These are phyloP conservation scores for Carabus problematicus DNA, from an alignment of 2,888 invertebrate genomes.

Conservation along the genomic window DNA sequence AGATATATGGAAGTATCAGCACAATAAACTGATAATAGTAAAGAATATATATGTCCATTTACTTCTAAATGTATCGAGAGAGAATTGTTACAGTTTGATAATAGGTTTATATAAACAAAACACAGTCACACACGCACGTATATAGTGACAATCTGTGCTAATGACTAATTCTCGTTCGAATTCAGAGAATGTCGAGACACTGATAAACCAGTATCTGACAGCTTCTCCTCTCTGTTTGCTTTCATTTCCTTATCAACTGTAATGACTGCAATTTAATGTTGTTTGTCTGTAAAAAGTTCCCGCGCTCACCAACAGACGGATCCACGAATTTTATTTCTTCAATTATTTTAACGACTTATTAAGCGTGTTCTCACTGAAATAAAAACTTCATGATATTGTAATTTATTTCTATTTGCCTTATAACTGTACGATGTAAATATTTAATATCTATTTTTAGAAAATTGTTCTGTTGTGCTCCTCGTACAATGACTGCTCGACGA, in stretches of 20 bases:
- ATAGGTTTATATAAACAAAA: neutral
- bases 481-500: no score
- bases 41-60: neutral
- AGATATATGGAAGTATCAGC: neutral
- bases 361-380: no score
- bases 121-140: neutral
- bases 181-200: conserved; percentile 11
- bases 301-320: no score
- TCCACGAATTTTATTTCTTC: no score
- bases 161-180: conserved; percentile 17
- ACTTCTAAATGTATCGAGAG: neutral
- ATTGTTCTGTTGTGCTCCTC: no score
- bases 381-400: no score
- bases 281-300: no score
- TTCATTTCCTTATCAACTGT: neutral
- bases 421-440: no score
- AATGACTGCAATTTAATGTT: no score
- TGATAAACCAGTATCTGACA: conserved; percentile 13
- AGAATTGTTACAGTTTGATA: conserved; percentile 7
- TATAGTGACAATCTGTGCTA: neutral
- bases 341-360: no score
- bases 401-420: no score
- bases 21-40: conserved; percentile 2
- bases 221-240: conserved; percentile 1
- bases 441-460: no score